phyloP scores from a whole-genome alignment of 1,140 invertebrate genomes.

The Zaprionus kolodkinae region DNA sequence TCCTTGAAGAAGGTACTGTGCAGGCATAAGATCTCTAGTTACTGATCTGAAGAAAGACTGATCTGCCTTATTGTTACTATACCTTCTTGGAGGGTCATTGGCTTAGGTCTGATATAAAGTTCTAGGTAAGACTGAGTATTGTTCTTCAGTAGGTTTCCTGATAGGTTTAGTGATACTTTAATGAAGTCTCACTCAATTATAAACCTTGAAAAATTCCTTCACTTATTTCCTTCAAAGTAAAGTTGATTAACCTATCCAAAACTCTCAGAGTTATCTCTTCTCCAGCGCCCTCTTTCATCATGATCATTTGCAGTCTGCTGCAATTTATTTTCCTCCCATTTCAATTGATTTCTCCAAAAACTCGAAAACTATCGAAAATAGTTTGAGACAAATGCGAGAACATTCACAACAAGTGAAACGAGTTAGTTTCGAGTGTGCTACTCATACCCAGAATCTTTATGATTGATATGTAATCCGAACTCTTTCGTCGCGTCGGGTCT shows the following conservation, averaged over 20 bases:
- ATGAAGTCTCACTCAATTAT: too few species aligned
- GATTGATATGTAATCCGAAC: constrained; percentile 76
- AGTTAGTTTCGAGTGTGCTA: constrained; percentile 7
- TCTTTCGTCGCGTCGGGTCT: constrained; percentile 37
- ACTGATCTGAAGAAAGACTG: too few species aligned
- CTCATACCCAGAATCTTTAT: constrained; percentile 35
- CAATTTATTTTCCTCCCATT: neutral
- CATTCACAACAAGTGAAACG: constrained; percentile 4
- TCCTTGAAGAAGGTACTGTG: neutral
- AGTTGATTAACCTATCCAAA: neutral
- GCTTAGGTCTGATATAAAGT: too few species aligned
- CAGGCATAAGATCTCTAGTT: neutral
- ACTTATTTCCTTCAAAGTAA: neutral
- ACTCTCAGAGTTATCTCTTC: neutral
- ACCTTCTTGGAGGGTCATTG: too few species aligned
- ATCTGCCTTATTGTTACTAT: too few species aligned
- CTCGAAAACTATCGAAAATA: constrained; percentile 13
- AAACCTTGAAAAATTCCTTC: too few species aligned
- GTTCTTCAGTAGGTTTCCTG: too few species aligned
- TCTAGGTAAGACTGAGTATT: too few species aligned
- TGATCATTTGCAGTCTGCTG: neutral
- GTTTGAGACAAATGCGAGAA: constrained; percentile 22
- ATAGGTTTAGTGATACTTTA: too few species aligned
- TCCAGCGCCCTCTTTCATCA: neutral
- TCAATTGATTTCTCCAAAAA: constrained; percentile 3